Base-by-base conservation (phyloP, 2,888 invertebrate genomes). In the Arrhopalites spinosus region DNA sequence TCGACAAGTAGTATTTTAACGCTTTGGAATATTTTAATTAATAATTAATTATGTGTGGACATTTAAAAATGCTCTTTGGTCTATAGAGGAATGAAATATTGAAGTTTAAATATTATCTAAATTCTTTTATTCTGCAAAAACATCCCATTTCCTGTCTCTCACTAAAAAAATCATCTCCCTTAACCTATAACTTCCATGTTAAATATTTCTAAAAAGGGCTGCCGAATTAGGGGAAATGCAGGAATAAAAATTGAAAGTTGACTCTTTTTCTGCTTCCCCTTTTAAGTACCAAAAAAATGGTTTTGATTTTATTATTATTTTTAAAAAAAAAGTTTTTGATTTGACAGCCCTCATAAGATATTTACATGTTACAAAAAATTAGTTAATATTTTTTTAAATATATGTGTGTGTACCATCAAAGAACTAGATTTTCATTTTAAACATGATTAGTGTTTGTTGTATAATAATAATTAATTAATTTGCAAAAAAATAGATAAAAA, bases 31-130 rank as follows among this genome's bases (percentile, higher is more conserved):
- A 36, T 36, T 36, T 36, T 20, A 20, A 53, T 53, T 53, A 53
- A 36, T 11, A n/a, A 23, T 53, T 53, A 53, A n/a, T 17, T 47
- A 53, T n/a, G n/a, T 53, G n/a, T 59, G 59, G 59, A 59, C 59
- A 59, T 59, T 59, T 1, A 11, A 59, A 23, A 59, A 59, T 59
- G 59, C 25, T 59, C 59, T 59, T 59, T 59, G 59, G 59, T 59
- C 25, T 59, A 59, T 13, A 27, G 59, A 36, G 36, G 36, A 36
- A 36, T 36, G 59, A 59, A 59, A 23, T 20, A 59, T 59, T 25
- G 13, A 23, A 50, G 50, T n/a, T 50, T 50, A 50, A 23, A 23
- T 59, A 53, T 53, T 53, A 13, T n/a, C 11, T 13, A 20, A 20
- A 20, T 56, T 8, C 20, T n/a, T 56, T 56, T 56, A 20, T n/a